Evolutionary conservation across 2,797 vertebrate genomes (phyloP).

Genomic region (Oceanodroma leucorhoa): DNA sequence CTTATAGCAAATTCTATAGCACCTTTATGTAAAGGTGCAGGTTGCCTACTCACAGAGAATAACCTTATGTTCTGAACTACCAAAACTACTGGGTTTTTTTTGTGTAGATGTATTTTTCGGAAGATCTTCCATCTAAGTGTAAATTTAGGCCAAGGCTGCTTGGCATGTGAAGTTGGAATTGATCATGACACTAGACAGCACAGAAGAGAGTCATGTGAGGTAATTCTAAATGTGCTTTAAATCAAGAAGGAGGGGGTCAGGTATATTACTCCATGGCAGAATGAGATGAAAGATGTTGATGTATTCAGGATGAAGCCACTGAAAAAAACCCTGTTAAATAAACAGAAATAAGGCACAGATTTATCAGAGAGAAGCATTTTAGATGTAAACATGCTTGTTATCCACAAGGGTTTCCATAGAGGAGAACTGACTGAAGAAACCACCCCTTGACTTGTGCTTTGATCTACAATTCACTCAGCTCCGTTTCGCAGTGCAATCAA

Average conservation of each 20-base stretch:
- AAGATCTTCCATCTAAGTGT: background rate
- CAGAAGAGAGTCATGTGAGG: background rate
- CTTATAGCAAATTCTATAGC: background rate
- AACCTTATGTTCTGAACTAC: background rate
- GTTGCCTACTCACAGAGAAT: background rate
- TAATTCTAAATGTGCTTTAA: background rate
- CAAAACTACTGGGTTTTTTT: background rate
- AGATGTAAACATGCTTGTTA: background rate
- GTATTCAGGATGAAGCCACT: background rate
- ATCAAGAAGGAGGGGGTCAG: background rate
- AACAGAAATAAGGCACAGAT: background rate
- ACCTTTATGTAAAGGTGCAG: background rate
- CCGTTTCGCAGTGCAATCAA: fast-evolving
- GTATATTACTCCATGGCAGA: background rate
- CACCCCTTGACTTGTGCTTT: background rate
- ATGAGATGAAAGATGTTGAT: background rate
- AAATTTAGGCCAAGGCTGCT: background rate
- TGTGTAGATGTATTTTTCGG: background rate
- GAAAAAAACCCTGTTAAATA: background rate
- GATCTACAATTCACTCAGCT: background rate
- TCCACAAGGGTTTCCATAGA: background rate
- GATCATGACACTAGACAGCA: background rate
- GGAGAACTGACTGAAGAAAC: background rate
- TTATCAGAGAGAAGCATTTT: background rate
- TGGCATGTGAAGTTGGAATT: background rate